Percentiles rank a stretch among this genome's conserved stretches.
Evolutionary conservation across 1,140 invertebrate species (phyloP).

Genomic region (Maconellicoccus hirsutus): DNA sequence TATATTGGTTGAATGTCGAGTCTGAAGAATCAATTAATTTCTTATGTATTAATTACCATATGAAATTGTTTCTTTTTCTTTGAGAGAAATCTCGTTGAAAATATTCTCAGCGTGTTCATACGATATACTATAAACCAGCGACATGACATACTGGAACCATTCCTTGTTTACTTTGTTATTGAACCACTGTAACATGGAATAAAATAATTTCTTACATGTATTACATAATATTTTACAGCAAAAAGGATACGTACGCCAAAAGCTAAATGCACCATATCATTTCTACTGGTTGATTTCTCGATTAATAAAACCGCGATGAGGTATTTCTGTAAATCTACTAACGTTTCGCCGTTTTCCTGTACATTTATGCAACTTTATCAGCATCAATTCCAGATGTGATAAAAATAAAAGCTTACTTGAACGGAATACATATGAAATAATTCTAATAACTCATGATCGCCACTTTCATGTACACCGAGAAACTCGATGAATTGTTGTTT

Average conservation of each 20-base stretch:
- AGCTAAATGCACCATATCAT: background rate
- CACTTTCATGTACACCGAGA: background rate
- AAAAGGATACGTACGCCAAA: background rate
- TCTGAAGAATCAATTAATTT: background rate
- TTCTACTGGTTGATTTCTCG: background rate
- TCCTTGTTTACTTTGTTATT: background rate
- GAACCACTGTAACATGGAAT: background rate
- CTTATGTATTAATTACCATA: background rate
- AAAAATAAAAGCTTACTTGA: background rate
- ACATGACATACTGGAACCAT: conserved; percentile 10
- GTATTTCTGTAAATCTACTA: background rate
- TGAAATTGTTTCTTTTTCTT: background rate
- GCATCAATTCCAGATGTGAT: background rate
- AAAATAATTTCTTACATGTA: background rate
- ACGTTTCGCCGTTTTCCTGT: background rate
- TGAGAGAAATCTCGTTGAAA: background rate
- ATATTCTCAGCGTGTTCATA: background rate
- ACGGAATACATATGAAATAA: background rate
- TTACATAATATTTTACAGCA: background rate
- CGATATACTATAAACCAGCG: background rate
- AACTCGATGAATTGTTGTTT: background rate
- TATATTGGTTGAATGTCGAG: background rate
- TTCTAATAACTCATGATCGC: background rate
- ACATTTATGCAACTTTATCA: background rate
- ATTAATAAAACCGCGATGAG: background rate